Base-by-base conservation (phyloP, 2,888 invertebrate species). In the Alsophila aescularia region DNA sequence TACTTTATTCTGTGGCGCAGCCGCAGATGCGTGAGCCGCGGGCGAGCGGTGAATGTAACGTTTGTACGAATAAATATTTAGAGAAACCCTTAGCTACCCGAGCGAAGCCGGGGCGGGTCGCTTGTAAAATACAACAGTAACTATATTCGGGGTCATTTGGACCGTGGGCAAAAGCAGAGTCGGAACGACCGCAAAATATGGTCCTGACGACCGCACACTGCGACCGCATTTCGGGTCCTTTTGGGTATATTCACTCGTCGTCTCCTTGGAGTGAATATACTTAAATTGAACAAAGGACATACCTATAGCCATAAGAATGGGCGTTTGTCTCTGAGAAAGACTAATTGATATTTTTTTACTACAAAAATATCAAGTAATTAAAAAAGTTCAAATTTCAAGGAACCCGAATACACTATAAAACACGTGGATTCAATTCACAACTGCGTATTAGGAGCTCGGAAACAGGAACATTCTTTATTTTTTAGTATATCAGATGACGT, bases 161-260 rank as follows among this genome's bases (percentile, higher is more conserved):
- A 40, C 2, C 36, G 36, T 12, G 24, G 35, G 50, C 55, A 55
- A 50, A 45, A 45, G 40, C 55, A 35, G 50, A 55, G 29, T 34
- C 34, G 43, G 21, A 8, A 14, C 14, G 29, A 27, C 55, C 55
- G 24, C 55, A 55, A 55, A 55, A 50, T 55, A 55, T 55, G 41
- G 50, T 40, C 49, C 54, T 35, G 2, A 10, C 18, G 39, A 54
- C 54, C 49, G 35, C 54, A 44, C 21, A 44, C 37, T 44, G 49
- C 24, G 15, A 41, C 50, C 55, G 45, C 45, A 32, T 45, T 34
- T 51, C 36, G 40, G 50, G 32, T 24, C 54, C 43, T 49, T 14
- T 16, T 29, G 35, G 49, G 40, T 13, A 35, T 31, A 41, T 49
- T 34, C 14, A 43, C 32, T 32, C 10, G 27, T 36, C 12, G 42